These are phyloP conservation scores for Leptinotarsa peninsularis DNA, from an alignment of 2,888 invertebrate species.

Conservation along the genomic window DNA sequence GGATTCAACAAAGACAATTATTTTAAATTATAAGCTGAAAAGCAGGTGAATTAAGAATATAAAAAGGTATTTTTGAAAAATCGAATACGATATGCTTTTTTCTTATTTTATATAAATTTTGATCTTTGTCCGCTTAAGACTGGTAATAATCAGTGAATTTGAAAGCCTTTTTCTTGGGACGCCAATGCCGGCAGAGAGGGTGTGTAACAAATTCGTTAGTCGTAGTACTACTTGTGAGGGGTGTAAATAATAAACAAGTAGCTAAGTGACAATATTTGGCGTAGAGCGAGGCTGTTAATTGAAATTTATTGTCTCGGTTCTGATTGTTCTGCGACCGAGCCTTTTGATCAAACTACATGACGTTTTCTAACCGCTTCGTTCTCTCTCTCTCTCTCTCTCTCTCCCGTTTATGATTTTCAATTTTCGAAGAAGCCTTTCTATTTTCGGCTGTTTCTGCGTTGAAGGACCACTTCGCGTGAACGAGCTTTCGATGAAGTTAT, in stretches of 20 bases:
- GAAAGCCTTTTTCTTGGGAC: background rate
- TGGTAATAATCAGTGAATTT: background rate
- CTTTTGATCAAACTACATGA: conserved; percentile 17
- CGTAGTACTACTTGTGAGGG: conserved; percentile 42
- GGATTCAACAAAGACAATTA: too few species aligned
- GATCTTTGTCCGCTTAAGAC: background rate
- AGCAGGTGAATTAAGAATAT: too few species aligned
- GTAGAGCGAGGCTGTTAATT: conserved; percentile 63
- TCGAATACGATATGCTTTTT: too few species aligned
- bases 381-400: conserved; percentile 19
- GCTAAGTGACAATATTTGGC: conserved; percentile 64
- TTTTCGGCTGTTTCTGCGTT: conserved; percentile 34
- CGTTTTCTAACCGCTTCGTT: conserved; percentile 23
- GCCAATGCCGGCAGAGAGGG: background rate
- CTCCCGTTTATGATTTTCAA: conserved; percentile 56
- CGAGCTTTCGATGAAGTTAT: conserved; percentile 4
- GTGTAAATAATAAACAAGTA: conserved; percentile 66
- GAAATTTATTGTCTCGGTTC: conserved; percentile 65
- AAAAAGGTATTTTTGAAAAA: too few species aligned
- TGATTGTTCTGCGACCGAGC: conserved; percentile 56
- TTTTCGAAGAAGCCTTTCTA: conserved; percentile 47
- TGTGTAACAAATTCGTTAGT: conserved; percentile 17
- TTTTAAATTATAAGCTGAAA: too few species aligned
- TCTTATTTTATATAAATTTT: too few species aligned
- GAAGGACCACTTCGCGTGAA: conserved; percentile 14